Base-by-base conservation (phyloP, 2,113 vertebrate species). In the Pachypanchax playfairii region DNA sequence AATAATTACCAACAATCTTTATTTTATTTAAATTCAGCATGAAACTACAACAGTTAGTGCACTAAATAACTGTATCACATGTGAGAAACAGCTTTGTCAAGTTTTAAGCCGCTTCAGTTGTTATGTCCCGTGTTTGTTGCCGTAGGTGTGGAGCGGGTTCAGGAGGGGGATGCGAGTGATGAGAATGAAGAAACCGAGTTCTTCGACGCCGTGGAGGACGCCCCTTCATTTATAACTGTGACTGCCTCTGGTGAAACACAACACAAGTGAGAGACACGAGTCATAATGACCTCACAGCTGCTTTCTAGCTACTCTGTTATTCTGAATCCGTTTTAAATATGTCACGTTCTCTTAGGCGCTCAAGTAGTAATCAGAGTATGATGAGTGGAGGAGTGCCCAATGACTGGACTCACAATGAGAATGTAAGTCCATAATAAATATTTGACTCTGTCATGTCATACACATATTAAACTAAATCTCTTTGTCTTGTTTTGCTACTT, bases 141-240 rank as follows among this genome's bases (percentile, higher is more conserved):
- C 4, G 29, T 70, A 93, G 94, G 87, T 75, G 89, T 85, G 2
- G 91, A 87, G 72, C 85, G 84, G 61, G 82, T 91, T 65, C 76
- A 89, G 52, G 94, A 94, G 85, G 94, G 91, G 56, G 96, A 96
- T 35, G 93, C 91, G 72, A 98, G 96, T 85, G 96, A 97, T 35
- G 96, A 98, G 91, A 96, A 98, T 93, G 96, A 98, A 66, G 95
- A 98, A 66, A 94, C 93, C 0, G 96, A 98, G 83, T 98, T 97
- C 79, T 98, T 98, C 0, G 96, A 98, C 26, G 96, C 96, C 91
- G 95, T 98, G 96, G 96, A 98, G 91, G 95, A 98, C 14, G 90
- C 94, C 21, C 91, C 93, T 39, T 93, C 94, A 48, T 97, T 98
- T 87, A 96, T 98, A 92, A 96, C 96, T 21, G 95, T 98, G 89